Percentiles rank a stretch among this genome's conserved stretches.
phyloP scores from a whole-genome alignment of 1,140 invertebrate species.

The Brachionus manjavacas region DNA sequence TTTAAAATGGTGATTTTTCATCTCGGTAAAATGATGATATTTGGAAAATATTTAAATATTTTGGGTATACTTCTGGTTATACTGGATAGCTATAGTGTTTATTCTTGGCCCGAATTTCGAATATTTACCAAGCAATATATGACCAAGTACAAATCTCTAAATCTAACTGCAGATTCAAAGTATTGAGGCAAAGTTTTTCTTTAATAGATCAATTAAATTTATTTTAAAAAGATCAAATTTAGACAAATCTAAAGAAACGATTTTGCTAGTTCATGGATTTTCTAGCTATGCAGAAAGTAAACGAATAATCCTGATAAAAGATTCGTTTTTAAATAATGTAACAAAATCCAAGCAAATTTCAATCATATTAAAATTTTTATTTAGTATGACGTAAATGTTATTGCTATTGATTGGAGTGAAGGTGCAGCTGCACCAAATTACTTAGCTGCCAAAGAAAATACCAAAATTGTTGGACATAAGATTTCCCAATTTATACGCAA shows the following conservation, averaged over 20 bases:
- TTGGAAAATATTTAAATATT: neutral
- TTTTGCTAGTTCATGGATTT: slow-evolving; percentile 13
- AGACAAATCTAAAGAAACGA: neutral
- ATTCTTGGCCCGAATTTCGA: neutral
- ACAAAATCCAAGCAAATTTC: neutral
- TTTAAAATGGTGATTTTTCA: neutral
- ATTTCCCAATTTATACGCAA: slow-evolving; percentile 64
- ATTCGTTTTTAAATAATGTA: slow-evolving; percentile 46
- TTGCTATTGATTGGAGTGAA: slow-evolving; percentile 22
- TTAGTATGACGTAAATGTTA: neutral
- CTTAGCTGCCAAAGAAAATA: slow-evolving; percentile 67
- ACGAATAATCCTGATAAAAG: slow-evolving; percentile 47
- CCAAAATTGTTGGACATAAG: slow-evolving; percentile 73
- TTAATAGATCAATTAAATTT: neutral
- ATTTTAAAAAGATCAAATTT: neutral
- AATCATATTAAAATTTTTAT: neutral
- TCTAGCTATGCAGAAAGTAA: neutral
- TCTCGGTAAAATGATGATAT: neutral
- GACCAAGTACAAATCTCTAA: neutral
- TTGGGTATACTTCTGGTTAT: neutral
- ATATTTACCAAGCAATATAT: neutral
- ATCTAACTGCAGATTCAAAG: neutral
- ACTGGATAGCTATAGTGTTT: neutral
- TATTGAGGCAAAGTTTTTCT: neutral
- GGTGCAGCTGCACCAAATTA: slow-evolving; percentile 56